Evolutionary conservation across 2,888 invertebrate species (phyloP), one percentile per base, ranked within the genome.

Genomic region (Lycia hirtaria): DNA sequence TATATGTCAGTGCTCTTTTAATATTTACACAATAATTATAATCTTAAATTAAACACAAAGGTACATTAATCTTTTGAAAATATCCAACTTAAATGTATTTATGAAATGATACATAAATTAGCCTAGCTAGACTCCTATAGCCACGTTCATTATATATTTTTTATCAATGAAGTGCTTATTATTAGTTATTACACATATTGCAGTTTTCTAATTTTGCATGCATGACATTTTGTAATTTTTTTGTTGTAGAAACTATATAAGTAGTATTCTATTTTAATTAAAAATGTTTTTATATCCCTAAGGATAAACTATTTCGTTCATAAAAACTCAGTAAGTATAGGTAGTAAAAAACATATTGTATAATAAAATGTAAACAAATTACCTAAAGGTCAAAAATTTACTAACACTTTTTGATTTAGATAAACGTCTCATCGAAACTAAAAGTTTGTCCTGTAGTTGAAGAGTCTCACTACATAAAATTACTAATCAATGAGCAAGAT

Each of bases 11-110:
- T 83, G 83, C 80, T 83, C 81, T 72, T 76, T 78, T 73, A 75
- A 78, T 87, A 87, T 87, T 85, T 87, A 88, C 88, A 88, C 69
- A 45, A 20, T 69, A 45, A 20, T 33, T 1, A 76, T 72, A 80
- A 35, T 78, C 82, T 82, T 86, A 87, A 63, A 75, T 72, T 76
- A 66, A 76, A 73, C 77, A 77, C 81, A 75, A 84, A 87, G 85
- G 85, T 89, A 88, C 86, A 55, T 53, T 40, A 32, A 50, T 24
- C 30, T 35, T n/a, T 75, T 78, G 72, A 77, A 81, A 78, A 69
- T 72, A 73, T 72, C 71, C 69, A 28, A 19, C 30, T 38, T 28
- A 32, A 9, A 30, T 30, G 4, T 44, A 26, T 38, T 32, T 17
- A n/a, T 26, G 26, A 48, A 54, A 54, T 43, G 5, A 35, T 37